Percentiles rank a stretch among this genome's conserved stretches.
Evolutionary conservation across 2,113 vertebrate species (phyloP).

Genomic region (Ptychochromis oligacanthus): DNA sequence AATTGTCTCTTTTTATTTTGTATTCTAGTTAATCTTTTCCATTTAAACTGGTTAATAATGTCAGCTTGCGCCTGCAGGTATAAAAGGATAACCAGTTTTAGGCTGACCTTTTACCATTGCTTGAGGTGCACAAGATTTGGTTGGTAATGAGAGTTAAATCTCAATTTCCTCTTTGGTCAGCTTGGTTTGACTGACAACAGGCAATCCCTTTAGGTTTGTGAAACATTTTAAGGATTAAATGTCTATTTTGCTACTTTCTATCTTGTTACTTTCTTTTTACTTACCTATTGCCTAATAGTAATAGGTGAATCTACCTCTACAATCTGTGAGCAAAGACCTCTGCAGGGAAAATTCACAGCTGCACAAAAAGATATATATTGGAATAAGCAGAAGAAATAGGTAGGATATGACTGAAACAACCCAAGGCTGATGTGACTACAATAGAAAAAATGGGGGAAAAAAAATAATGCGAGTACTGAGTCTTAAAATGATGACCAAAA

Average conservation of each 20-base stretch:
- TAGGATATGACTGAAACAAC: background rate
- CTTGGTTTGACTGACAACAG: background rate
- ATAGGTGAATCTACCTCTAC: background rate
- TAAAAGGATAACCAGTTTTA: background rate
- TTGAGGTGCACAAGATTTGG: background rate
- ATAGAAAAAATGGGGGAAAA: background rate
- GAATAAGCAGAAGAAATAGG: background rate
- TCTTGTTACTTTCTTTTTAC: background rate
- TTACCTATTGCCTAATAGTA: background rate
- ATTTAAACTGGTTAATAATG: background rate
- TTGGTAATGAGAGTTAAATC: background rate
- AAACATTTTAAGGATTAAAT: background rate
- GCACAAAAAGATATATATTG: background rate
- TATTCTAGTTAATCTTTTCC: background rate
- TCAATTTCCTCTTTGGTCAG: background rate
- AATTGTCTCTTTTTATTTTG: background rate
- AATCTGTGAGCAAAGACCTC: background rate
- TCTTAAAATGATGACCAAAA: background rate
- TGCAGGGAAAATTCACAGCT: background rate
- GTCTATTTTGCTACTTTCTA: background rate
- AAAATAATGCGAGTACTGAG: background rate
- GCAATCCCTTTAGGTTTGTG: background rate
- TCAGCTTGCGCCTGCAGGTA: background rate
- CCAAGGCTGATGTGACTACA: background rate
- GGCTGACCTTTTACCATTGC: conserved; percentile 19